phyloP scores from a whole-genome alignment of 2,888 invertebrate species.

The Orthonevra nobilis region DNA sequence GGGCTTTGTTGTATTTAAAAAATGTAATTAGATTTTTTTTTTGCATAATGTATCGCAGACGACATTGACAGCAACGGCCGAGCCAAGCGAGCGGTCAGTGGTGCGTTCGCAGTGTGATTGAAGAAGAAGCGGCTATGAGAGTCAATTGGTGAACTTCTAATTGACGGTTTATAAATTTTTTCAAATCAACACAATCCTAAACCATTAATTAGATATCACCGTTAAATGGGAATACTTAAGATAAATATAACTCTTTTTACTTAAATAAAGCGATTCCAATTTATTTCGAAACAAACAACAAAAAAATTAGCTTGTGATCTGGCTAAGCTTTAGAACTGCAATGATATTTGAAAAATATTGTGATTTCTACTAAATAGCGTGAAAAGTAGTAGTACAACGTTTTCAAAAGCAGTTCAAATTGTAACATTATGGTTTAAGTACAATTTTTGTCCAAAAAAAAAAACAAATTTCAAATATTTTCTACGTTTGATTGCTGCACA shows the following conservation, averaged over 20 bases:
- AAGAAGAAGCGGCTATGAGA: constrained; percentile 71
- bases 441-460: no score
- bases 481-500: no score
- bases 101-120: constrained; percentile 70
- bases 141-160: constrained; percentile 63
- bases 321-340: no score
- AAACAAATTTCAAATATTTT: no score
- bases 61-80: constrained; percentile 70
- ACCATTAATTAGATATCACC: constrained; percentile 65
- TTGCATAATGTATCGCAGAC: constrained; percentile 54
- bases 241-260: constrained; percentile 43
- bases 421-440: no score
- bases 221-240: constrained; percentile 33
- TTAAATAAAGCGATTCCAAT: constrained; percentile 10
- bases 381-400: no score
- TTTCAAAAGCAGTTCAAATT: no score
- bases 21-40: constrained; percentile 10
- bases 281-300: background rate
- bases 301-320: no score
- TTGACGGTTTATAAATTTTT: constrained; percentile 61
- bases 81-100: constrained; percentile 71
- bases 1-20: constrained; percentile 3
- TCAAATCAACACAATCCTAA: constrained; percentile 37
- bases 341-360: no score
- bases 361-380: no score